Conservation (phyloP, 2,113 vertebrate genomes). For the Guaruba guarouba region DNA sequence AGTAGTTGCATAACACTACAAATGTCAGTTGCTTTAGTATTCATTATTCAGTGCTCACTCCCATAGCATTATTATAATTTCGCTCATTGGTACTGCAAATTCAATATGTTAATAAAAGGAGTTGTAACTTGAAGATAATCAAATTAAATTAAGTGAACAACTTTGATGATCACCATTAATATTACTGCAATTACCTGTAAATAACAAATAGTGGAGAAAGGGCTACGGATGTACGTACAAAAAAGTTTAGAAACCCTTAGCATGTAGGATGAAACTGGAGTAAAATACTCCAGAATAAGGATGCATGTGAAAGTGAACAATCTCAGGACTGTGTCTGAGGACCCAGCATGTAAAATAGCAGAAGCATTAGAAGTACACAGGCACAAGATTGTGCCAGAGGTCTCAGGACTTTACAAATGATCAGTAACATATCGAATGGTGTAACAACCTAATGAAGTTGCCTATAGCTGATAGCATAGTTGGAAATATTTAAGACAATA, state of each 20-base stretch:
- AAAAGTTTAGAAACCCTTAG: not conserved
- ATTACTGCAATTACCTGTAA: not conserved
- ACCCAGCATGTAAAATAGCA: not conserved
- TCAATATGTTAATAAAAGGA: not conserved
- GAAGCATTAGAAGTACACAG: not conserved
- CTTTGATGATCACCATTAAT: not conserved
- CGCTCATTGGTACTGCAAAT: not conserved
- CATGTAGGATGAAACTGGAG: not conserved
- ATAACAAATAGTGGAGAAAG: not conserved
- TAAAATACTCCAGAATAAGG: not conserved
- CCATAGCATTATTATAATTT: not conserved
- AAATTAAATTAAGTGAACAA: not conserved
- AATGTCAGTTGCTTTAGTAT: not conserved
- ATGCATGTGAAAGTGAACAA: not conserved
- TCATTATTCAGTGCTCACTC: not conserved
- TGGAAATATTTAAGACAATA: not conserved
- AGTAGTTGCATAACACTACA: not conserved
- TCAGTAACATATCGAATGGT: fast-evolving
- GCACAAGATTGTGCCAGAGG: not conserved
- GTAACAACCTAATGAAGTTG: not conserved
- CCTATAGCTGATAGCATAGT: not conserved
- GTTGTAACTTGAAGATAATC: not conserved
- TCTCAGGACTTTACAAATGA: not conserved
- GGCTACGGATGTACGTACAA: not conserved
- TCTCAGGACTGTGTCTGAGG: not conserved